Evolutionary conservation across 2,888 invertebrate genomes (phyloP), one percentile per base, ranked within the genome.

Genomic region (Synergus japonicus): DNA sequence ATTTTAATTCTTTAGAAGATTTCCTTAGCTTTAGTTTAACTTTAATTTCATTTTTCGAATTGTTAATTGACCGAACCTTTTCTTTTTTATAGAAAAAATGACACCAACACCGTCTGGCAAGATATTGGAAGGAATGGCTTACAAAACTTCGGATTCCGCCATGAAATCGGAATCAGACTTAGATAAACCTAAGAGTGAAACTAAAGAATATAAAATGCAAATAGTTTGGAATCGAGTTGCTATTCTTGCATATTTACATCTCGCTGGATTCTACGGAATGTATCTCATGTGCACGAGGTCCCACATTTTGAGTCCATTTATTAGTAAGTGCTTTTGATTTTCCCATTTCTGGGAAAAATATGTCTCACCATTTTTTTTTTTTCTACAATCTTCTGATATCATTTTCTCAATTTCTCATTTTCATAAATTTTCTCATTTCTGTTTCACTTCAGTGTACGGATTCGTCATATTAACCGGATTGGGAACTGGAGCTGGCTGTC

Each of bases 401-500:
- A 77, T 60, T 43, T 77, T 22, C 44, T 41, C 37, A 29, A 29
- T 29, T 29, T 29, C 22, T 29, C 22, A 29, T 29, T 29, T 29
- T 29, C 22, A 29, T 29, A 0, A 29, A 29, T 29, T 29, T 29
- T 29, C 22, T 60, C 44, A 29, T 18, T 29, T 44, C 43, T 18
- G n/a, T 58, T 76, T 49, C 44, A 10, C 77, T 91, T 93, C 89
- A 94, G 94, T 89, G 10, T 5, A 92, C 0, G 29, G 93, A 0
- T 91, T 95, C 78, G 94, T 95, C 2, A 85, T 94, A 0, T 87
- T 95, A 66, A 95, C 95, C 7, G 97, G 95, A 0, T 91, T 97
- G 91, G 98, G 99, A 0, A 96, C 98, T 76, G 99, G 99, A 4
- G 98, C 97, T 0, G 99, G 99, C 5, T 98, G 97, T 0, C 99